phyloP scores from a whole-genome alignment of 2,113 vertebrate species.

The Platichthys flesus region DNA sequence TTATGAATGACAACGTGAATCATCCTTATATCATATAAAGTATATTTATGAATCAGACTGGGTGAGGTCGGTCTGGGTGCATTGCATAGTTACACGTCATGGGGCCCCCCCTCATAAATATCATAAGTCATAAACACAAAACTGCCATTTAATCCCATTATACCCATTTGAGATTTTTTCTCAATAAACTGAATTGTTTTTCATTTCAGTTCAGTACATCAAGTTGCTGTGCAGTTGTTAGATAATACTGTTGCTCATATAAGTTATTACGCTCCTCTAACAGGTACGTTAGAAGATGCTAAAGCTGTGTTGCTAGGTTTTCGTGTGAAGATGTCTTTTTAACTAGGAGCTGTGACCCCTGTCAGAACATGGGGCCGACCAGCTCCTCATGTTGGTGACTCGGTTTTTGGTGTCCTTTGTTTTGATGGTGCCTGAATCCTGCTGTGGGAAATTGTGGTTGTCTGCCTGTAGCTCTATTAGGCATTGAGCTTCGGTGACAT shows the following conservation, averaged over 20 bases:
- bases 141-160: not conserved
- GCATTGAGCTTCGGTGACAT: not conserved
- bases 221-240: not conserved
- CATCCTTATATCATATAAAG: not conserved
- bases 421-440: not conserved
- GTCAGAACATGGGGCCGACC: not conserved
- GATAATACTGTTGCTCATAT: too few relatives aligned
- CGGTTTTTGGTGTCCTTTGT: not conserved
- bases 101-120: not conserved
- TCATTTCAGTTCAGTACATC: not conserved
- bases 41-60: not conserved
- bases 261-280: not conserved
- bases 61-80: not conserved
- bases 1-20: slow-evolving; percentile 1
- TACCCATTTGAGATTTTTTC: not conserved
- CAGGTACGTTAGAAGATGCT: not conserved
- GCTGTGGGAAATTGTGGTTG: not conserved
- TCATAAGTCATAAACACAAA: not conserved
- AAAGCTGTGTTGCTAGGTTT: not conserved
- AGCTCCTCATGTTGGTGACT: slow-evolving; percentile 1
- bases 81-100: not conserved
- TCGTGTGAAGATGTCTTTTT: not conserved
- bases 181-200: not conserved
- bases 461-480: not conserved
- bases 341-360: not conserved